Percentiles rank a stretch among this genome's conserved stretches.
phyloP scores from a whole-genome alignment of 2,113 vertebrate species.

The Nasalis larvatus region DNA sequence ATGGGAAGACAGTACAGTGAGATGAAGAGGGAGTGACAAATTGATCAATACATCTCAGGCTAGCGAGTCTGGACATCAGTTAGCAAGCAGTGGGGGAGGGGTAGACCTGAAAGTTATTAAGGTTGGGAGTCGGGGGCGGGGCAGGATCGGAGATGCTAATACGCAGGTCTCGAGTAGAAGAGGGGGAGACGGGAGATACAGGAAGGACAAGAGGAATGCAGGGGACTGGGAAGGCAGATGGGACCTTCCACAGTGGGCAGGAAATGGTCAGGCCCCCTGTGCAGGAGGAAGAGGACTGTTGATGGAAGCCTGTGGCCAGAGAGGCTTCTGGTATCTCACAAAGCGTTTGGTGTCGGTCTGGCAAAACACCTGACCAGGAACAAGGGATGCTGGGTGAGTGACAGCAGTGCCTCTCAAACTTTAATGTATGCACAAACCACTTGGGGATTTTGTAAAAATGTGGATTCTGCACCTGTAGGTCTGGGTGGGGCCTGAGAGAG shows the following conservation, averaged over 20 bases:
- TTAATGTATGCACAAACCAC: neutral
- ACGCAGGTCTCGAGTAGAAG: neutral
- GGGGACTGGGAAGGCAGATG: neutral
- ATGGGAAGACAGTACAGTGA: neutral
- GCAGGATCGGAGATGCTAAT: neutral
- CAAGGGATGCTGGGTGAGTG: neutral
- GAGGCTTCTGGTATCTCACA: neutral
- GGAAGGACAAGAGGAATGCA: neutral
- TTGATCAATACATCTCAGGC: neutral
- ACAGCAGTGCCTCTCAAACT: neutral
- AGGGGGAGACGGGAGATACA: neutral
- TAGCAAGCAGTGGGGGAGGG: neutral
- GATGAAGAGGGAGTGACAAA: neutral
- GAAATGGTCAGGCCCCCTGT: neutral
- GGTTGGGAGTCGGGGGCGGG: neutral
- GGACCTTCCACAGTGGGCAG: neutral
- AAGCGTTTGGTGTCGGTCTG: neutral
- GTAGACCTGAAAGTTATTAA: neutral
- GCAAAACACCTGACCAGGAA: neutral
- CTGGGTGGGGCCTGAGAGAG: neutral
- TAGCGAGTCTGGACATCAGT: neutral
- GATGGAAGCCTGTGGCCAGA: rapidly evolving
- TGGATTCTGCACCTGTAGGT: neutral
- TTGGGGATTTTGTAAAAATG: neutral
- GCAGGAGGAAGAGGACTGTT: neutral